Conservation (phyloP, 53 echinoderm and acorn worm genomes). For the Apostichopus leukothele region DNA sequence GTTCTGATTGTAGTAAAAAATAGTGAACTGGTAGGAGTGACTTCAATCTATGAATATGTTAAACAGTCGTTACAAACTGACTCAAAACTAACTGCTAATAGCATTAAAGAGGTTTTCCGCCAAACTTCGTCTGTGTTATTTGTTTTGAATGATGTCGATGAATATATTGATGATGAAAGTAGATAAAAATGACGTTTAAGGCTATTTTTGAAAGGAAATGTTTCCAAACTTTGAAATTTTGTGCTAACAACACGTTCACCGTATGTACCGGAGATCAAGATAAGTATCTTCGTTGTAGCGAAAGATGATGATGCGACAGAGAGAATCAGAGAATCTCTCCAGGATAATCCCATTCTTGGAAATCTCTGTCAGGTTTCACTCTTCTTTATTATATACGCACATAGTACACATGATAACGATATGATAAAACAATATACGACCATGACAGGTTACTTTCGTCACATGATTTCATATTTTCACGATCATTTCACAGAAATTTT, state of each 20-base stretch:
- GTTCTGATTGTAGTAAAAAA: neutral
- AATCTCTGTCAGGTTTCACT: neutral
- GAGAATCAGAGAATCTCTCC: neutral
- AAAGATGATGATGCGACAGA: neutral
- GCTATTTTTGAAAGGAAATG: neutral
- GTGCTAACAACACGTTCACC: neutral
- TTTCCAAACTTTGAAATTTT: neutral
- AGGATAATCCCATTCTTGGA: neutral
- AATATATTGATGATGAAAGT: neutral
- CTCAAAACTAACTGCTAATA: neutral
- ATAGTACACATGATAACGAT: neutral
- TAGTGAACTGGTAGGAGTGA: neutral
- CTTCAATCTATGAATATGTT: neutral
- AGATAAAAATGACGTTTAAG: neutral
- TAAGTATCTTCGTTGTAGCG: neutral
- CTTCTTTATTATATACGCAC: neutral
- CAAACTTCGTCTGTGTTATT: neutral
- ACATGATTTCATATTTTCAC: conserved; percentile 1
- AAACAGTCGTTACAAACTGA: neutral
- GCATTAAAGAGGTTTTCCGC: neutral
- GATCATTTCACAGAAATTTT: neutral
- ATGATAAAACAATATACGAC: too few relatives aligned
- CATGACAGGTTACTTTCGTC: conserved; percentile 10
- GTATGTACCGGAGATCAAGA: neutral
- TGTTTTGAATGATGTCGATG: conserved; percentile 1